phyloP scores from a whole-genome alignment of 2,888 invertebrate species.

The Poecilus cupreus region DNA sequence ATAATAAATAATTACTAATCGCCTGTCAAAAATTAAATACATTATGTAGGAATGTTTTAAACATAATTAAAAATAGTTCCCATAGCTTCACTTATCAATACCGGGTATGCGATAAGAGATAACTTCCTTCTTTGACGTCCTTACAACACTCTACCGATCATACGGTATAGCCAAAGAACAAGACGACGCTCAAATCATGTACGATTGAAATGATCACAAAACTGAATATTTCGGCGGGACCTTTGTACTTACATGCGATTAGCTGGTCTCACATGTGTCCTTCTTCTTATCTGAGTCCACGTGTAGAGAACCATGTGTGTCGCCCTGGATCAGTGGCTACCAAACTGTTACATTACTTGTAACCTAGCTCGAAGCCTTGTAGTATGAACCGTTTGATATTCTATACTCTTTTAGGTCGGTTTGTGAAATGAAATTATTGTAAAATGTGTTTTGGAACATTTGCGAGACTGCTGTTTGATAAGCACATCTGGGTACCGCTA shows the following conservation, averaged over 20 bases:
- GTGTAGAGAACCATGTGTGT: conserved; percentile 5
- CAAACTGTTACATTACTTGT: background rate
- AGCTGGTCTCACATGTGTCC: conserved; percentile 1
- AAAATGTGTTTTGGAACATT: background rate
- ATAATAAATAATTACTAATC: no score
- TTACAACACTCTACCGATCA: background rate
- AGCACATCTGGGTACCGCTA: background rate
- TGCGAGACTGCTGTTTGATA: background rate
- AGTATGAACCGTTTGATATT: background rate
- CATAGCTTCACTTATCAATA: background rate
- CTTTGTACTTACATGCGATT: conserved; percentile 27
- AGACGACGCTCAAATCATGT: background rate
- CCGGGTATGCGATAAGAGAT: background rate
- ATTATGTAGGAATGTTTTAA: background rate
- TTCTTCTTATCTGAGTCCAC: conserved; percentile 35
- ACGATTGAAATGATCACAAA: background rate
- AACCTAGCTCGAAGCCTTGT: background rate
- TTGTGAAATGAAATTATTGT: background rate
- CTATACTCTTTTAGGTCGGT: background rate
- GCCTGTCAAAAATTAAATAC: no score
- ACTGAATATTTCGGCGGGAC: conserved; percentile 7
- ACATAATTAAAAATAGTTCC: no score
- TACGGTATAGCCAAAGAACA: background rate
- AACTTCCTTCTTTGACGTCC: no score
- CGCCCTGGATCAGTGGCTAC: background rate